phyloP scores from a whole-genome alignment of 2,888 invertebrate species.

The Carabus problematicus region DNA sequence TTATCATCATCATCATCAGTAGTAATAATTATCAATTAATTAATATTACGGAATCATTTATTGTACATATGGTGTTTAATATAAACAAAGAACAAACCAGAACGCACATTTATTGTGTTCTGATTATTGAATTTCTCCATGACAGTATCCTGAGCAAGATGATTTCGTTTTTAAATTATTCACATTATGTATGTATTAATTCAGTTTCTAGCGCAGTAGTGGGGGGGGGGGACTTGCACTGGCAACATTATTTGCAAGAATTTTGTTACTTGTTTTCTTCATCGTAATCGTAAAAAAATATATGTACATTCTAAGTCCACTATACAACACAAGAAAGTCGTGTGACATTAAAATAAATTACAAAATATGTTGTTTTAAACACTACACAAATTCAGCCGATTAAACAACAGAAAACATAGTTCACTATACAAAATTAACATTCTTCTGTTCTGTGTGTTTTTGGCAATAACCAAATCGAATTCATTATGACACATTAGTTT shows the following conservation, averaged over 20 bases:
- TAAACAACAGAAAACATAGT: no score
- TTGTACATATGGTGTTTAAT: conserved; percentile 40
- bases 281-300: no score
- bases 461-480: no score
- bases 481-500: no score
- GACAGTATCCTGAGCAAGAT: conserved; percentile 36
- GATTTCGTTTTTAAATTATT: conserved; percentile 19
- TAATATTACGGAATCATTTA: conserved; percentile 41
- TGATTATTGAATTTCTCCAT: conserved; percentile 13
- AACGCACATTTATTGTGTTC: conserved; percentile 28
- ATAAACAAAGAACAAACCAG: conserved; percentile 40
- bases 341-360: no score
- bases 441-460: no score
- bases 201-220: background rate
- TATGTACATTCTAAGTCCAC: no score
- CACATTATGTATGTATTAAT: conserved; percentile 2
- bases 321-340: no score
- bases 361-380: no score
- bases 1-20: conserved; percentile 25
- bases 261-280: no score
- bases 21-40: conserved; percentile 12
- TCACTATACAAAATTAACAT: no score
- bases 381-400: no score
- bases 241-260: background rate
- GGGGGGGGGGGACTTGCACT: background rate